Percentiles rank a stretch among this genome's conserved stretches.
Conservation (phyloP, 2,888 invertebrate species). For the Rosalia funebris region DNA sequence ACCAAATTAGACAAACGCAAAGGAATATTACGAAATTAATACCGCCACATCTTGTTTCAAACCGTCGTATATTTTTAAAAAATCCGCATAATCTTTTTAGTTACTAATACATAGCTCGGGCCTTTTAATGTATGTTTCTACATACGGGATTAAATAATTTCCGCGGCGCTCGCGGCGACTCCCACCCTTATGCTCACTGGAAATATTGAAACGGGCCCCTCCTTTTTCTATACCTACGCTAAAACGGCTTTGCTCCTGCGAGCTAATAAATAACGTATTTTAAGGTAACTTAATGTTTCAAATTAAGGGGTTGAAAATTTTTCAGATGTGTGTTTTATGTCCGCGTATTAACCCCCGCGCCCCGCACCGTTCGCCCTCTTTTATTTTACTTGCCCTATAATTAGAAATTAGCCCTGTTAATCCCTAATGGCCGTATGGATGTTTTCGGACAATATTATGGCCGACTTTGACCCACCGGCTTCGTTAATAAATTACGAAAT, state of each 20-base stretch:
- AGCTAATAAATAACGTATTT: slow-evolving; percentile 61
- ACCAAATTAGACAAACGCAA: slow-evolving; percentile 38
- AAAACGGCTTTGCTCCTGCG: slow-evolving; percentile 30
- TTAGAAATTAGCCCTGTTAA: slow-evolving; percentile 57
- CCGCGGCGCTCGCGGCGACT: slow-evolving; percentile 53
- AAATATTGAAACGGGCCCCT: slow-evolving; percentile 54
- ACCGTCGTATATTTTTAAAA: slow-evolving; percentile 52
- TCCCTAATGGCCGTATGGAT: slow-evolving; percentile 56
- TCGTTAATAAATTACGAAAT: slow-evolving; percentile 54
- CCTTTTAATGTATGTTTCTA: slow-evolving; percentile 59
- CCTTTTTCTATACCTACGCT: slow-evolving; percentile 50
- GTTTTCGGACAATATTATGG: slow-evolving; percentile 54
- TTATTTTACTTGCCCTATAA: slow-evolving; percentile 58
- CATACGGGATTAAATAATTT: slow-evolving; percentile 60
- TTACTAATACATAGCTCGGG: slow-evolving; percentile 56
- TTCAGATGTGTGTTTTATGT: slow-evolving; percentile 53
- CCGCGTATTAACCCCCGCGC: slow-evolving; percentile 43
- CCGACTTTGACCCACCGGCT: slow-evolving; percentile 49
- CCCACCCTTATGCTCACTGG: slow-evolving; percentile 48
- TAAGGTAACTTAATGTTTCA: slow-evolving; percentile 61
- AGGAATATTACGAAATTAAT: slow-evolving; percentile 39
- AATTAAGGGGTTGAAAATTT: slow-evolving; percentile 60
- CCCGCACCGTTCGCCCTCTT: slow-evolving; percentile 45
- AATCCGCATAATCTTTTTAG: slow-evolving; percentile 61
- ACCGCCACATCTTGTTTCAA: slow-evolving; percentile 43